Conservation (phyloP, 2,113 vertebrate genomes). For the Spea multiplicata region DNA sequence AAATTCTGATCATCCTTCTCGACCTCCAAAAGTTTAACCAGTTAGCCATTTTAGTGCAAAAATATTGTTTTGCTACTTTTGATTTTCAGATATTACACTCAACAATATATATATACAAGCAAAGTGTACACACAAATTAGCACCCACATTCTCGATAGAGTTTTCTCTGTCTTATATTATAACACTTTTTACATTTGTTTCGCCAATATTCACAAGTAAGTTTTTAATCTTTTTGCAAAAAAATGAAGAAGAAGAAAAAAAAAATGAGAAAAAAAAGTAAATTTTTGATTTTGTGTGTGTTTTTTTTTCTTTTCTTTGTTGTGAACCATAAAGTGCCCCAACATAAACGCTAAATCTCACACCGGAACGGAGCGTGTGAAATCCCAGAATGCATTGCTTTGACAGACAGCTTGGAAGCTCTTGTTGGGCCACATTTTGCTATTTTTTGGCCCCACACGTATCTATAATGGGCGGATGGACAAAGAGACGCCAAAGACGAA, state of each 20-base stretch:
- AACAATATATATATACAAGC: background rate
- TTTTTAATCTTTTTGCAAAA: conserved; percentile 13
- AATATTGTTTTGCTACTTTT: too few species aligned
- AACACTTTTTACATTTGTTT: conserved; percentile 47
- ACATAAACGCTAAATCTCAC: conserved; percentile 25
- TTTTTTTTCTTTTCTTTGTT: background rate
- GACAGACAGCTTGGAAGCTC: conserved; percentile 45
- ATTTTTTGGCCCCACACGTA: conserved; percentile 22
- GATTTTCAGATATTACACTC: too few species aligned
- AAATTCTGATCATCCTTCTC: too few species aligned
- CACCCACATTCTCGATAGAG: conserved; percentile 14
- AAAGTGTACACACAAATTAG: conserved; percentile 8
- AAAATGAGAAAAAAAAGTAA: conserved; percentile 1
- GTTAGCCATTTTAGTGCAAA: too few species aligned
- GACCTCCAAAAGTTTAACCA: too few species aligned
- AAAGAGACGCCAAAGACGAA: conserved; percentile 38
- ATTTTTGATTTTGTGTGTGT: background rate
- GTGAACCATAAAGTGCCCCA: conserved; percentile 34
- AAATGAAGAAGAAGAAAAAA: conserved; percentile 26
- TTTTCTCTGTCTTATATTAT: conserved; percentile 48
- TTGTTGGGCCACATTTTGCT: conserved; percentile 19
- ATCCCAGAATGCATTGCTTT: conserved; percentile 42
- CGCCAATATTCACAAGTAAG: conserved; percentile 47
- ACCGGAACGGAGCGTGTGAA: conserved; percentile 19
- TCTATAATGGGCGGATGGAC: conserved; percentile 32